Conservation (phyloP, 2,797 vertebrate species). For the Pempheris klunzingeri region DNA sequence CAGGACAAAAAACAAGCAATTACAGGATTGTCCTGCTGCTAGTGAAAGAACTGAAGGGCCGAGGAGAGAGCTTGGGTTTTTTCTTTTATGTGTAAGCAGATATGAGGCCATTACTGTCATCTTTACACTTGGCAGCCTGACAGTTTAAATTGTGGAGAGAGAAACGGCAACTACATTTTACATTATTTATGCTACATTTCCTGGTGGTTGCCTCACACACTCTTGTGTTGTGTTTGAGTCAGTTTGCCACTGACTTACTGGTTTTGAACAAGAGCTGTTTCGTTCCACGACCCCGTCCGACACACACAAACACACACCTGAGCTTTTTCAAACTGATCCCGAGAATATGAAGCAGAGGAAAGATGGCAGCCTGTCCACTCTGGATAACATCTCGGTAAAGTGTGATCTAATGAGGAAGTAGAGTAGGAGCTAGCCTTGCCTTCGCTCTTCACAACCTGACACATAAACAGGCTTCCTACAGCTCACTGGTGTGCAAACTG, state of each 20-base stretch:
- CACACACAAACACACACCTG: not conserved
- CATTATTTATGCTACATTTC: constrained; percentile 60
- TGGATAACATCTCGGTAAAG: constrained; percentile 19
- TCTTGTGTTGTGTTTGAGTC: constrained; percentile 17
- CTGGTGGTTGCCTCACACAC: constrained; percentile 29
- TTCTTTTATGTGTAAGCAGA: not conserved
- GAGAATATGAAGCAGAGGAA: not conserved
- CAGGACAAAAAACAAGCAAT: not conserved
- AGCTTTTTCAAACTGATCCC: not conserved
- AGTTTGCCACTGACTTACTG: constrained; percentile 14
- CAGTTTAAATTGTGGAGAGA: constrained; percentile 48
- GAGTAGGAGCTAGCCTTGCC: not conserved
- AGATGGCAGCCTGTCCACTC: constrained; percentile 19
- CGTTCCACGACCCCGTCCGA: not conserved
- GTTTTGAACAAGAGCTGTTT: constrained; percentile 7
- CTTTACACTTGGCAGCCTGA: constrained; percentile 35
- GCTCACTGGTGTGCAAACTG: not conserved
- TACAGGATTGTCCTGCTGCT: not conserved
- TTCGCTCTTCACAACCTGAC: not conserved
- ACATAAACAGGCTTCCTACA: constrained; percentile 14
- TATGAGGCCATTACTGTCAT: constrained; percentile 45
- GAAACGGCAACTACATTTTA: constrained; percentile 45
- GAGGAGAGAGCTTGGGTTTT: constrained; percentile 18
- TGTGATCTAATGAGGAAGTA: constrained; percentile 44
- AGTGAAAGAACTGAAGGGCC: constrained; percentile 13